Evolutionary conservation across 2,888 invertebrate species (phyloP).

Genomic region (Pomacea canaliculata): DNA sequence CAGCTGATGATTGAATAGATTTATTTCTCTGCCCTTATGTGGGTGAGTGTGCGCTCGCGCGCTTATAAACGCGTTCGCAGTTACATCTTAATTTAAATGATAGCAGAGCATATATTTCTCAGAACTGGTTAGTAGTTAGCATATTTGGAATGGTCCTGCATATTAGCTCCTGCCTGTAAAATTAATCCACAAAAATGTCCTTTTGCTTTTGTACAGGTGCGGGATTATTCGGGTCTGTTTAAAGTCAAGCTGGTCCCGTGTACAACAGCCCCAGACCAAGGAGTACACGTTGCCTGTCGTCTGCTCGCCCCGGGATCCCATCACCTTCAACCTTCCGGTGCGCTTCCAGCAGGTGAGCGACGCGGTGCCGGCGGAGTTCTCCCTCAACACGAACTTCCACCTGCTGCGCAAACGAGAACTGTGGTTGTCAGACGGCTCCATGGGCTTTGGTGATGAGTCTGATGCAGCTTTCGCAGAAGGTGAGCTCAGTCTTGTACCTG

Average conservation of each 20-base stretch:
- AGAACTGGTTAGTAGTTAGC: no score
- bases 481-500: slow-evolving; percentile 29
- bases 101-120: no score
- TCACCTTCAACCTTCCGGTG: slow-evolving; percentile 67
- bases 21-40: no score
- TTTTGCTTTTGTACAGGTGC: slow-evolving; percentile 47
- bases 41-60: no score
- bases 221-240: slow-evolving; percentile 68
- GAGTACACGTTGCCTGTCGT: slow-evolving; percentile 52
- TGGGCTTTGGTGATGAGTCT: slow-evolving; percentile 49
- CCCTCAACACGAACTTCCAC: slow-evolving; percentile 65
- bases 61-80: no score
- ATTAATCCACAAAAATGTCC: no score
- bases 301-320: slow-evolving; percentile 62
- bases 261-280: slow-evolving; percentile 55
- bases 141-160: no score
- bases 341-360: slow-evolving; percentile 70
- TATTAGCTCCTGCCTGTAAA: no score
- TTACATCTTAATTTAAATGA: no score
- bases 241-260: slow-evolving; percentile 66
- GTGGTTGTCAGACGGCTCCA: slow-evolving; percentile 61
- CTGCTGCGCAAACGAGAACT: slow-evolving; percentile 60
- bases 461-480: slow-evolving; percentile 65
- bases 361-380: slow-evolving; percentile 66
- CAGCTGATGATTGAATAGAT: no score